A percentile compares a stretch with the other conserved stretches of the same genome.
phyloP scores from a whole-genome alignment of 2,797 vertebrate species.

The Nannoperca obscura region DNA sequence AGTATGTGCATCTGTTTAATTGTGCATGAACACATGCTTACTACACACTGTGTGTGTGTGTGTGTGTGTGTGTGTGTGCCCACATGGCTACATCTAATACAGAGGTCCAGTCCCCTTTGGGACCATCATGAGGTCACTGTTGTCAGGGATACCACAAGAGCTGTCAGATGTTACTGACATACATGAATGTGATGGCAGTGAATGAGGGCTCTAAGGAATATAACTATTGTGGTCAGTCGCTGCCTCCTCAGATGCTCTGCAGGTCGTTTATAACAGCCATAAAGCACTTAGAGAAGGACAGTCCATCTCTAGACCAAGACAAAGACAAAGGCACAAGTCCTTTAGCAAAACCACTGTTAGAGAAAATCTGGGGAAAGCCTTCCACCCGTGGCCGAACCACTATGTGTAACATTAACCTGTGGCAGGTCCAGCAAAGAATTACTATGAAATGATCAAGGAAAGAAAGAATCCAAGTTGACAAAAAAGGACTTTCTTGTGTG shows the following conservation, averaged over 20 bases:
- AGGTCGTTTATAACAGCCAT: constrained; percentile 53
- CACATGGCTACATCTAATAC: constrained; percentile 23
- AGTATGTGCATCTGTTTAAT: constrained; percentile 43
- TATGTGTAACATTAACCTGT: neutral
- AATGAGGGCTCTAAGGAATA: constrained; percentile 51
- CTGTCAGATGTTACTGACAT: constrained; percentile 63
- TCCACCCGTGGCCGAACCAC: neutral
- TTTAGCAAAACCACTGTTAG: constrained; percentile 14
- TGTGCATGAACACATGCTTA: constrained; percentile 27
- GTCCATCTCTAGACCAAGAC: constrained; percentile 42
- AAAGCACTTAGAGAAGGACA: constrained; percentile 59
- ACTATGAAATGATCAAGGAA: neutral
- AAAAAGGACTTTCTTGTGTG: neutral
- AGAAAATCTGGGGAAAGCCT: constrained; percentile 25
- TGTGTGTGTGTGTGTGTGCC: neutral
- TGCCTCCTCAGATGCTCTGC: constrained; percentile 48
- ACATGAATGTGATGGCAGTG: constrained; percentile 36
- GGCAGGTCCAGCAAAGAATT: neutral
- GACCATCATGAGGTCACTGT: constrained; percentile 64
- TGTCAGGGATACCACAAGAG: constrained; percentile 66
- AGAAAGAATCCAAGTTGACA: neutral
- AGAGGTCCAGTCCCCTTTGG: constrained; percentile 37
- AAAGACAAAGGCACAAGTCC: constrained; percentile 46
- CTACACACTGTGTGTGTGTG: constrained; percentile 5
- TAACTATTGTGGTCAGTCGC: constrained; percentile 42